Percentiles rank a stretch among this genome's conserved stretches.
These are phyloP conservation scores for Rhinoraja longicauda DNA, from an alignment of 2,797 vertebrate genomes.

Conservation along the genomic window DNA sequence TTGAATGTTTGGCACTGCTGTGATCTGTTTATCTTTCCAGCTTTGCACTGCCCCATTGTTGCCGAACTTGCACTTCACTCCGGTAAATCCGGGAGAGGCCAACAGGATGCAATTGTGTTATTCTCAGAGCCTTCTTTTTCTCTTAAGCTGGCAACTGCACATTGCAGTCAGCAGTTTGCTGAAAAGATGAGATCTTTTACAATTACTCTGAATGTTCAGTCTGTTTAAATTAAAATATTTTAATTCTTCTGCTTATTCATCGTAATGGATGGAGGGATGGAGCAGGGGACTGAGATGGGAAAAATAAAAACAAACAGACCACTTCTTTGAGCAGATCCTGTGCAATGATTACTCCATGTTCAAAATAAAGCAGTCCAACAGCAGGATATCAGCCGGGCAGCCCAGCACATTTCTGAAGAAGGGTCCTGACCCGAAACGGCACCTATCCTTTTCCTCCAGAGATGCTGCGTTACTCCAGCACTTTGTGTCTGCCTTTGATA, in stretches of 20 bases:
- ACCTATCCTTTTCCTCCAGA: no score
- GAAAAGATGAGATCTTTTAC: constrained; percentile 39
- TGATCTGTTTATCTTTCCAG: neutral
- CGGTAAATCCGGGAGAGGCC: neutral
- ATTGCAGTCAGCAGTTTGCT: constrained; percentile 37
- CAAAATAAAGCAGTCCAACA: neutral
- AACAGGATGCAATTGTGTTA: neutral
- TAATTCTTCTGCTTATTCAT: neutral
- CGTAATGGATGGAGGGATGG: neutral
- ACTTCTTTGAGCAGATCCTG: neutral
- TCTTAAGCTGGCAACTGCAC: neutral
- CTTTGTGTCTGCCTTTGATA: no score
- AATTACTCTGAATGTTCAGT: neutral
- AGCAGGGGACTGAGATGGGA: neutral
- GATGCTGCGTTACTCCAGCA: no score
- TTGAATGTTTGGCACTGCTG: neutral
- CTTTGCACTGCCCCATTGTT: neutral
- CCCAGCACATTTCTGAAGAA: neutral
- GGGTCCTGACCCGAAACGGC: no score
- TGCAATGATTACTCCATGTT: neutral
- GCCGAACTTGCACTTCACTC: neutral
- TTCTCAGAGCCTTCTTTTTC: neutral
- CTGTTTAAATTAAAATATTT: neutral
- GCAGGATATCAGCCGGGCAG: neutral
- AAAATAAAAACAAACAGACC: neutral